A percentile compares a stretch with the other conserved stretches of the same genome.
Conservation (phyloP, 92 coral and sea anemone species). For the Umimayanthus chanpuru region DNA sequence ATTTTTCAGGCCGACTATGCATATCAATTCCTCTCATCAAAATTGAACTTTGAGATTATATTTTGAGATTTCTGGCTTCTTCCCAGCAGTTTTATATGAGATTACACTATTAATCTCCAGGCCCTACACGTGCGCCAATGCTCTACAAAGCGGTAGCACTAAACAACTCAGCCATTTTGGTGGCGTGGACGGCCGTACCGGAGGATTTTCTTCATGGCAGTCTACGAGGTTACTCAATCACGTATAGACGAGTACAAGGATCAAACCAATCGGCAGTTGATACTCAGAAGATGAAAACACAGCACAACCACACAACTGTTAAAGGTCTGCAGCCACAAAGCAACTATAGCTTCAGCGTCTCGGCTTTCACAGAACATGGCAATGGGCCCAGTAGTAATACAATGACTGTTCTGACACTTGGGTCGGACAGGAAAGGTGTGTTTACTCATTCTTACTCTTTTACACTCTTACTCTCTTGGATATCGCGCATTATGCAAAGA, state of each 20-base stretch:
- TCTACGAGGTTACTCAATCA: slow-evolving; percentile 47
- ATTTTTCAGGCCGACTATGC: too few relatives aligned
- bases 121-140: slow-evolving; percentile 47
- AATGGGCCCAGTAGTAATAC: slow-evolving; percentile 53
- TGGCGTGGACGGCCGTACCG: slow-evolving; percentile 56
- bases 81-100: too few relatives aligned
- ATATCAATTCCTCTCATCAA: too few relatives aligned
- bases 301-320: slow-evolving; percentile 2
- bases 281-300: neutral
- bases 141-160: slow-evolving; percentile 26
- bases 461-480: too few relatives aligned
- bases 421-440: neutral
- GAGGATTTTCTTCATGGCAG: slow-evolving; percentile 44
- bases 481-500: too few relatives aligned
- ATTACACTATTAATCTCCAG: slow-evolving; percentile 4
- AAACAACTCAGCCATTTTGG: slow-evolving; percentile 39
- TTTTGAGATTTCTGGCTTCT: too few relatives aligned
- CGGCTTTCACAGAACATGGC: slow-evolving; percentile 55
- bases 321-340: slow-evolving; percentile 56
- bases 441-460: too few relatives aligned
- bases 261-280: neutral
- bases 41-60: too few relatives aligned
- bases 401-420: slow-evolving; percentile 42
- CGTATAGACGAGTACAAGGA: neutral
- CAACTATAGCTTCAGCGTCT: slow-evolving; percentile 51